Conservation (phyloP, 2,113 vertebrate genomes). For the Lontra canadensis region DNA sequence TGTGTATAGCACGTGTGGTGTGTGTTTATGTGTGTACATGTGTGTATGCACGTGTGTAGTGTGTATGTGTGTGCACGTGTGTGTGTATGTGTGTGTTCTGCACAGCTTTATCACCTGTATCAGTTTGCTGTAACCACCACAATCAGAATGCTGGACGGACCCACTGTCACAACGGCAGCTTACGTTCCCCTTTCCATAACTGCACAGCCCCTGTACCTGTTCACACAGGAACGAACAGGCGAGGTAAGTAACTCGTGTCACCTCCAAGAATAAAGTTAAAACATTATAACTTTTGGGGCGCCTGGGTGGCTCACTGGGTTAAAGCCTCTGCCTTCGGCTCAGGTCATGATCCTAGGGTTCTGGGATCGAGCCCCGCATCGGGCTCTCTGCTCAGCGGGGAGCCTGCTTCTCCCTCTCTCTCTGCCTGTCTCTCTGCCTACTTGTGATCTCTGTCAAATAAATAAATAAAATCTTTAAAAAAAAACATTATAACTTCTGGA, state of each 20-base stretch:
- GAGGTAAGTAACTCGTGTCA: neutral
- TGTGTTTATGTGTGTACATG: neutral
- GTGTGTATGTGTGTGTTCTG: neutral
- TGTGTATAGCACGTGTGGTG: neutral
- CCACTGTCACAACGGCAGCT: neutral
- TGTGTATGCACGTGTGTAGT: neutral
- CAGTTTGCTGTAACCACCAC: neutral
- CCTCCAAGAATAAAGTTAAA: neutral
- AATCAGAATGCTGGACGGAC: neutral
- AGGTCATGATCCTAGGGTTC: too few relatives aligned
- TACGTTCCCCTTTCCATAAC: neutral
- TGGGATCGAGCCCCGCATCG: too few relatives aligned
- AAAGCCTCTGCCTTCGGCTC: too few relatives aligned
- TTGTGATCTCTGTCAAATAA: too few relatives aligned
- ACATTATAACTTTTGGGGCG: neutral
- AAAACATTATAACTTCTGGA: neutral
- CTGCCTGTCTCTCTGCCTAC: too few relatives aligned
- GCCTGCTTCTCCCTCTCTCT: too few relatives aligned
- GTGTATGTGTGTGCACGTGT: neutral
- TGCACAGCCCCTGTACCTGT: neutral
- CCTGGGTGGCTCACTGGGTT: too few relatives aligned
- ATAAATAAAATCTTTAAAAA: too few relatives aligned
- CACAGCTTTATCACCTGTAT: neutral
- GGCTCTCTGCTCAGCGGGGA: too few relatives aligned
- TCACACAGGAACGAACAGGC: neutral